phyloP scores from a whole-genome alignment of 2,113 vertebrate genomes.

The Alethe castanea region DNA sequence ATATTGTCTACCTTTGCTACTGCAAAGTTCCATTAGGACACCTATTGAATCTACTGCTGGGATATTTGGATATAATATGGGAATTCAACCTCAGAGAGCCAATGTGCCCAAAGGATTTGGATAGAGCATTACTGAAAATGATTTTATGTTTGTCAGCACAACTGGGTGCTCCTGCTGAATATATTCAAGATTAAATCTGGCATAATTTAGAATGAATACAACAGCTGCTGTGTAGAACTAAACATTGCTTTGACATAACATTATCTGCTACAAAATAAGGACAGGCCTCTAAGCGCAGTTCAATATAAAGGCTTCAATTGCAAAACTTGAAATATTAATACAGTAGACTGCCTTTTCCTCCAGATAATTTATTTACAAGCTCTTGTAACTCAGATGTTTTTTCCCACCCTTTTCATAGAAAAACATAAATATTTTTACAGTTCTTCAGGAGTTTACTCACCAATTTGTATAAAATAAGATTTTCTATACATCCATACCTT shows the following conservation, averaged over 20 bases:
- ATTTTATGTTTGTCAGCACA: constrained; percentile 8
- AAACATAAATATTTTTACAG: neutral
- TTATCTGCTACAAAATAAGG: constrained; percentile 15
- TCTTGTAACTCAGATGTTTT: neutral
- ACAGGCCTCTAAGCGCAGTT: neutral
- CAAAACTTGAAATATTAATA: constrained; percentile 5
- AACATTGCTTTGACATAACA: neutral
- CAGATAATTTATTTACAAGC: neutral
- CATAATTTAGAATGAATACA: constrained; percentile 15
- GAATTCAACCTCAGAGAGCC: neutral
- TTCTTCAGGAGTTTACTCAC: neutral
- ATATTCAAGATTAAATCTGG: neutral
- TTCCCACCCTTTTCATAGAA: neutral
- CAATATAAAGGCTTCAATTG: neutral
- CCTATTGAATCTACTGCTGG: neutral
- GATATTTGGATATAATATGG: neutral
- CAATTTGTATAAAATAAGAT: neutral
- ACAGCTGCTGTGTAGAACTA: neutral
- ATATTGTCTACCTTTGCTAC: neutral
- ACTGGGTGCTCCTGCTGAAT: neutral
- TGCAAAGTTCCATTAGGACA: neutral
- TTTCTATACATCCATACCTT: neutral
- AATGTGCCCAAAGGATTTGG: neutral
- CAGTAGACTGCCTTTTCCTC: neutral
- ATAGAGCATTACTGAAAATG: neutral